Base-by-base conservation (phyloP, 1,140 invertebrate species). In the Neodiprion lecontei region DNA sequence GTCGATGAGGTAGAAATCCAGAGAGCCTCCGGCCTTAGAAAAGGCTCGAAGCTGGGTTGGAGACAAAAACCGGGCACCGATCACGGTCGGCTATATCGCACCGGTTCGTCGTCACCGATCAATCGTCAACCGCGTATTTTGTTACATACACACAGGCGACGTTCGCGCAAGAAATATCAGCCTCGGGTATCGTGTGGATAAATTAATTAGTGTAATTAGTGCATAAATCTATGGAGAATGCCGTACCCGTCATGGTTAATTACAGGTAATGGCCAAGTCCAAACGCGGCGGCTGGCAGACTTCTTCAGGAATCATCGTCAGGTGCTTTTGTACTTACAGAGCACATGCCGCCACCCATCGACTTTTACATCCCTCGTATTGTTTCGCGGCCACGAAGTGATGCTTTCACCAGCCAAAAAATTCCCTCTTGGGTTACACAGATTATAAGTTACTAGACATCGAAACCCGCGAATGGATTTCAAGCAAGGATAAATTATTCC, bases 171-270 rank as follows among this genome's bases (percentile, higher is more conserved):
- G 21, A 74, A 72, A 67, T 61, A 61, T 21, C 68, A 48, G 50
- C 69, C 72, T 50, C 53, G 48, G 28, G 47, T 72, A 53, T 71
- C 75, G 61, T 21, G 70, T 61, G 61, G 77, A 83, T 80, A 79
- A 83, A 84, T 82, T 82, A 83, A 84, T 83, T 83, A 83, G 68
- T 74, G 79, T 83, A 83, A 83, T 84, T 83, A 83, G 79, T 74
- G 78, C 40, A 78, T 83, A 83, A 84, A 83, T 83, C 78, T 76
- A 73, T 75, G 50, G 72, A 49, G 78, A 79, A 80, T 79, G 78
- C 69, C 40, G n/a, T 21, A 68, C 48, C 70, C 73, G 82, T 83
- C 82, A 80, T 69, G 74, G 77, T 81, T 83, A 80, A 83, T 82
- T 80, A 76, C 74, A 40, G 67, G 66, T 78, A 79, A 82, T 74